Percentiles rank a stretch among this genome's conserved stretches.
Conservation (phyloP, 2,113 vertebrate species). For the Cryptomyrus ogoouensis region DNA sequence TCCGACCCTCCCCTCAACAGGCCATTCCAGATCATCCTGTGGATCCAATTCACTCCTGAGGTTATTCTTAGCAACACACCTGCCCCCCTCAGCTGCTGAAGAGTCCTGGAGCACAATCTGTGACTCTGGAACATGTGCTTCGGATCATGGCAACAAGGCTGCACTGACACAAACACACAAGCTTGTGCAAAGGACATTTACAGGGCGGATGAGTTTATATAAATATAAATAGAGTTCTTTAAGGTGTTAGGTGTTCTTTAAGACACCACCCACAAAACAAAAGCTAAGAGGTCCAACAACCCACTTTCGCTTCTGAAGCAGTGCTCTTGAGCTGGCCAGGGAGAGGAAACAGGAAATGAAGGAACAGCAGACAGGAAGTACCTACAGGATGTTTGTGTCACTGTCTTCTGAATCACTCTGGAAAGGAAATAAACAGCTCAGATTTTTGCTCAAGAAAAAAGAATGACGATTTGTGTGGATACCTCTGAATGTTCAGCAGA, state of each 20-base stretch:
- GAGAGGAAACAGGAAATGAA: slow-evolving; percentile 61
- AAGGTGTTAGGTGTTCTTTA: background rate
- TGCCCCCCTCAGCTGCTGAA: slow-evolving; percentile 8
- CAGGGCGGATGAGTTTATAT: background rate
- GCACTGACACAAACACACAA: background rate
- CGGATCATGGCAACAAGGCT: background rate
- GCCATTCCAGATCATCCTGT: background rate
- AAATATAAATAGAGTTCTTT: background rate
- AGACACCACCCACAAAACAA: background rate
- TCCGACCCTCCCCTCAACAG: slow-evolving; percentile 10
- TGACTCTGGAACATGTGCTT: background rate
- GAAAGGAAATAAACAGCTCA: slow-evolving; percentile 24
- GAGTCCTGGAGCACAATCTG: background rate
- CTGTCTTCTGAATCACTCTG: slow-evolving; percentile 40
- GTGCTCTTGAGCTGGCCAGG: slow-evolving; percentile 18
- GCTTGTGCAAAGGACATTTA: background rate
- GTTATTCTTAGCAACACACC: slow-evolving; percentile 23
- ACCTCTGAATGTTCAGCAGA: background rate
- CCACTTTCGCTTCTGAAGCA: background rate
- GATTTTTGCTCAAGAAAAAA: background rate
- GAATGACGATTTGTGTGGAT: background rate
- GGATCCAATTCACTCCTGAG: background rate
- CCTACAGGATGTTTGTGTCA: slow-evolving; percentile 61
- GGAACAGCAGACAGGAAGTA: slow-evolving; percentile 59
- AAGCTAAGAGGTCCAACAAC: slow-evolving; percentile 19